Base-by-base conservation (phyloP, 1,140 invertebrate genomes). In the Tetramorium simillimum region DNA sequence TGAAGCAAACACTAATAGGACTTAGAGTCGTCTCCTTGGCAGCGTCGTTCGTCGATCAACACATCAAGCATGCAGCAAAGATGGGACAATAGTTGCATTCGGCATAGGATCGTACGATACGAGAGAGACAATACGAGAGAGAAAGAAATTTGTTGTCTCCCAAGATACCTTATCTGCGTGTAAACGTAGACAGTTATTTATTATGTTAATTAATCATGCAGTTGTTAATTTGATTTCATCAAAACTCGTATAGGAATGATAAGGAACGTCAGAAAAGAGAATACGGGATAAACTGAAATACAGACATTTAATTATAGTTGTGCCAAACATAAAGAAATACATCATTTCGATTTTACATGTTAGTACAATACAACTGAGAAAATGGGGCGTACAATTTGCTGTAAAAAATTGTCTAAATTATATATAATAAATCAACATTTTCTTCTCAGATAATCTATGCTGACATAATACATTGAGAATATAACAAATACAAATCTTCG, bases 1-100 rank as follows among this genome's bases (percentile, higher is more conserved):
- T 96, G 90, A 95, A 95, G 92, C 93, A 94, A 94, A 95, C 93
- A 95, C 94, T 95, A 95, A 95, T 95, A 94, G 93, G 93, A 94
- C 94, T 95, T 95, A 95, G 94, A 95, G 93, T 95, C 92, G 92
- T 91, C 92, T 37, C 77, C 86, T 82, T 90, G 80, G 78, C 62
- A 84, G 46, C 78, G 62, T 60, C 16, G 82, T 85, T 67, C 46
- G 46, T 84, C 75, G 33, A 56, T 62, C 76, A 84, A 93, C 90
- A 93, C 91, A 93, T 86, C 73, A 88, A 93, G 18, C 92, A 92
- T 92, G 91, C 92, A 91, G 33, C 72, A 70, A 56, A 89, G 46
- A 86, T 89, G 51, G 14, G 43, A 60, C n/a, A 75, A 69, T 24
- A 82, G 51, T 81, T 18, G 49, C 86, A 90, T 89, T 90, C 78